Conservation (phyloP, 2,113 vertebrate species). For the Boleophthalmus pectinirostris region DNA sequence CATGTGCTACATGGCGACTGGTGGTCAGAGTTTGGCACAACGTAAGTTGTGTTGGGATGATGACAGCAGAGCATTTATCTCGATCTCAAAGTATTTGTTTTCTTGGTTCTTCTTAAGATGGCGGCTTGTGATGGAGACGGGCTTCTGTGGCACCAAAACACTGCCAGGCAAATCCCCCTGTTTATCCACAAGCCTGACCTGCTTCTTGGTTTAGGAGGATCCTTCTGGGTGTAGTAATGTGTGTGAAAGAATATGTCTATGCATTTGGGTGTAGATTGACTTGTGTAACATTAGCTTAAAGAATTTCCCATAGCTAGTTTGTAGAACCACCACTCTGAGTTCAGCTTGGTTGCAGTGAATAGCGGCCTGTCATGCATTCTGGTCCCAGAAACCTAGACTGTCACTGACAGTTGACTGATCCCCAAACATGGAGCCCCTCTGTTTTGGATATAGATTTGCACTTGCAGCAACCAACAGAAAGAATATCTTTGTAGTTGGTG, state of each 20-base stretch:
- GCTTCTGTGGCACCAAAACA: slow-evolving; percentile 65
- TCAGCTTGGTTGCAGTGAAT: slow-evolving; percentile 72
- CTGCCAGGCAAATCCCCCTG: slow-evolving; percentile 66
- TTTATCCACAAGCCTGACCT: slow-evolving; percentile 78
- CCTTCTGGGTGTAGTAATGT: neutral
- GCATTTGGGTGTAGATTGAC: slow-evolving; percentile 38
- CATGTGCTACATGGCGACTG: slow-evolving; percentile 13
- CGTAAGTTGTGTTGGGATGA: slow-evolving; percentile 20
- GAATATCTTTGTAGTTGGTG: slow-evolving; percentile 6
- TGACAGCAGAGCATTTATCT: slow-evolving; percentile 54
- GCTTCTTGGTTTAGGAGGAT: slow-evolving; percentile 37
- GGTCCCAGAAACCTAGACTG: slow-evolving; percentile 64
- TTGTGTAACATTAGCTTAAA: slow-evolving; percentile 41
- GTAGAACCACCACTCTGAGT: slow-evolving; percentile 34
- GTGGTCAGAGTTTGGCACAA: slow-evolving; percentile 20
- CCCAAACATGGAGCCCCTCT: slow-evolving; percentile 51
- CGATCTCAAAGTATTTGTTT: slow-evolving; percentile 70
- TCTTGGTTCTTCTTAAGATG: slow-evolving; percentile 74
- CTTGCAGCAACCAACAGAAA: slow-evolving; percentile 35
- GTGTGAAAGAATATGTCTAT: slow-evolving; percentile 31
- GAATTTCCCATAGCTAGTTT: slow-evolving; percentile 39
- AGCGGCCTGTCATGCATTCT: slow-evolving; percentile 65
- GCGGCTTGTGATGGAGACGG: slow-evolving; percentile 74
- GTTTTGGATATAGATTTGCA: slow-evolving; percentile 68
- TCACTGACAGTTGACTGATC: slow-evolving; percentile 72